These are phyloP conservation scores for Cyrtorhinus lividipennis DNA, from an alignment of 1,140 invertebrate genomes.

Conservation along the genomic window DNA sequence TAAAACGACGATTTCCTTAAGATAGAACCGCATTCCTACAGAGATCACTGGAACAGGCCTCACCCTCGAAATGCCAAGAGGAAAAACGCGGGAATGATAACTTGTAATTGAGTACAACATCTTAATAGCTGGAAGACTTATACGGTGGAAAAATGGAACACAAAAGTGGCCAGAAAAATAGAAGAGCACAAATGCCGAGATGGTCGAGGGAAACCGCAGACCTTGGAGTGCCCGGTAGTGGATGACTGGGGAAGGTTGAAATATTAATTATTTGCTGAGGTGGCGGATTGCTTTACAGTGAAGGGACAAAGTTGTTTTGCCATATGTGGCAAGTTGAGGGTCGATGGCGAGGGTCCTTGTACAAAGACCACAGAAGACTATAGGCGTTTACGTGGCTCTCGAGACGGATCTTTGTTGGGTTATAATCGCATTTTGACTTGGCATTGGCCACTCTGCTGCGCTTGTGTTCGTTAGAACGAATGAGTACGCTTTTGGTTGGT, in stretches of 20 bases:
- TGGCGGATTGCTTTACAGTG: too few relatives aligned
- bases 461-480: too few relatives aligned
- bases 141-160: too few relatives aligned
- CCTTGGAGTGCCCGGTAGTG: not conserved
- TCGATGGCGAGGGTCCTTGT: too few relatives aligned
- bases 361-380: not conserved
- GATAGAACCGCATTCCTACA: not conserved
- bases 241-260: not conserved
- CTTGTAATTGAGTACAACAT: not conserved
- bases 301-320: not conserved
- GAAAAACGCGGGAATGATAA: too few relatives aligned
- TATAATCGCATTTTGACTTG: too few relatives aligned
- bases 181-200: not conserved
- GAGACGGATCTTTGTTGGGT: not conserved
- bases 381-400: not conserved
- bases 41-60: too few relatives aligned
- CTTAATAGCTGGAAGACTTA: not conserved
- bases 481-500: too few relatives aligned
- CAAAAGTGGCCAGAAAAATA: too few relatives aligned
- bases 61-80: not conserved
- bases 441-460: too few relatives aligned
- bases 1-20: too few relatives aligned
- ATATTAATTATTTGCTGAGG: not conserved
- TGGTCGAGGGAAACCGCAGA: not conserved
- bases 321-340: not conserved